phyloP scores from a whole-genome alignment of 2,113 vertebrate species.

The Myiopsitta monachus region DNA sequence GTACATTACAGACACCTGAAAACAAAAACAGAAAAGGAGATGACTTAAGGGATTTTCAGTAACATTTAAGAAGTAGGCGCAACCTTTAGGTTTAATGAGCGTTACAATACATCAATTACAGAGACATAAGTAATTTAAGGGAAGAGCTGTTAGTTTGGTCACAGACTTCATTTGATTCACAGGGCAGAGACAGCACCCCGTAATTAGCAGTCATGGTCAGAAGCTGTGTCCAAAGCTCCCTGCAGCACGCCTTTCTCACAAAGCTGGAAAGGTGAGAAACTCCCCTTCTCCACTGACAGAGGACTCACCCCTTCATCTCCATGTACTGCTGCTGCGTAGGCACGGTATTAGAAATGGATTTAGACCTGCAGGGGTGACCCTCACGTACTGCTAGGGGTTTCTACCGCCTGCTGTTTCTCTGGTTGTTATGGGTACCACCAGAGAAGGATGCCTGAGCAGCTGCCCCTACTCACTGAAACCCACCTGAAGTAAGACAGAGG shows the following conservation, averaged over 20 bases:
- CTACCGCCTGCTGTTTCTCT: not conserved
- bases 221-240: not conserved
- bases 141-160: not conserved
- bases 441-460: not conserved
- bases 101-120: not conserved
- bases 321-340: rapidly evolving
- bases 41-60: not conserved
- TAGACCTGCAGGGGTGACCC: not conserved
- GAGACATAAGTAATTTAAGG: not conserved
- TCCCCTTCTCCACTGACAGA: not conserved
- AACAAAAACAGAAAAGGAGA: not conserved
- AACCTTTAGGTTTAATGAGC: not conserved
- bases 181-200: not conserved
- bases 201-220: not conserved
- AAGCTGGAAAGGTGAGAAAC: not conserved
- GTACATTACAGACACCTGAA: not conserved
- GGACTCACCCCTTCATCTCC: not conserved
- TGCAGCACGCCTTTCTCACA: not conserved
- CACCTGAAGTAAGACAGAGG: not conserved
- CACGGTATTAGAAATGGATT: rapidly evolving
- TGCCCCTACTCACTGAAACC: not conserved
- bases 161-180: not conserved
- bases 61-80: not conserved
- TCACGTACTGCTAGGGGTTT: not conserved
- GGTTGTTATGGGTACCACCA: not conserved